Evolutionary conservation across 1,140 invertebrate species (phyloP).

Genomic region (Drosophila sechellia): DNA sequence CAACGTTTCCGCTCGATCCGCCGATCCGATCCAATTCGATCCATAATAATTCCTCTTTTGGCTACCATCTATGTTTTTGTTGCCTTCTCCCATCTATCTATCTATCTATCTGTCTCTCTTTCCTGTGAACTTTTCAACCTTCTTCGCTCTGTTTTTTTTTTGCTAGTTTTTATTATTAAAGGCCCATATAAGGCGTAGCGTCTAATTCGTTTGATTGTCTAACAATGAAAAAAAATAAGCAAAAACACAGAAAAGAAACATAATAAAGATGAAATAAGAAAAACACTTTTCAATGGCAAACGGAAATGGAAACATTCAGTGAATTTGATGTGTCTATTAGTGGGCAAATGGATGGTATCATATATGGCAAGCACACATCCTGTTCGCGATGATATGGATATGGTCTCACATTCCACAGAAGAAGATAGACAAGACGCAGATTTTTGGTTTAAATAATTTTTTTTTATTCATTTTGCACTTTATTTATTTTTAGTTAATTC

Average conservation of each 20-base stretch:
- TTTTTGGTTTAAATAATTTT: conserved; percentile 44
- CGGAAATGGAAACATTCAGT: conserved; percentile 68
- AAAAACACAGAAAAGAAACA: conserved; percentile 40
- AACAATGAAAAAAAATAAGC: conserved; percentile 64
- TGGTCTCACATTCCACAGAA: not conserved
- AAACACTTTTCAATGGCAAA: conserved; percentile 69
- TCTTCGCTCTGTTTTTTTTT: conserved; percentile 20
- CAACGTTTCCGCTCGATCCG: conserved; percentile 58
- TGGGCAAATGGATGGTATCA: not conserved
- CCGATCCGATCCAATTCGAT: conserved; percentile 37
- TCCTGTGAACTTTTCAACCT: conserved; percentile 41
- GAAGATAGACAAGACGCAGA: not conserved
- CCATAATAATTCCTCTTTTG: conserved; percentile 76
- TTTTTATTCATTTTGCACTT: conserved; percentile 67
- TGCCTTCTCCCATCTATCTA: conserved; percentile 7
- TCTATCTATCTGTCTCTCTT: conserved; percentile 21
- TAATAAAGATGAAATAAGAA: conserved; percentile 58
- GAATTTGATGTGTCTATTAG: conserved; percentile 14
- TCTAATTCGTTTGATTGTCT: conserved; percentile 83
- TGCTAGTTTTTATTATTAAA: conserved; percentile 74
- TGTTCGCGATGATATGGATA: not conserved
- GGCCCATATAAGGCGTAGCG: conserved; percentile 73
- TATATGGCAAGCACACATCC: conserved; percentile 1
- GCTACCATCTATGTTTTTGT: conserved; percentile 48
- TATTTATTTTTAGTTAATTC: conserved; percentile 73